Evolutionary conservation across 2,888 invertebrate genomes (phyloP).

Genomic region (Plebejus anna): DNA sequence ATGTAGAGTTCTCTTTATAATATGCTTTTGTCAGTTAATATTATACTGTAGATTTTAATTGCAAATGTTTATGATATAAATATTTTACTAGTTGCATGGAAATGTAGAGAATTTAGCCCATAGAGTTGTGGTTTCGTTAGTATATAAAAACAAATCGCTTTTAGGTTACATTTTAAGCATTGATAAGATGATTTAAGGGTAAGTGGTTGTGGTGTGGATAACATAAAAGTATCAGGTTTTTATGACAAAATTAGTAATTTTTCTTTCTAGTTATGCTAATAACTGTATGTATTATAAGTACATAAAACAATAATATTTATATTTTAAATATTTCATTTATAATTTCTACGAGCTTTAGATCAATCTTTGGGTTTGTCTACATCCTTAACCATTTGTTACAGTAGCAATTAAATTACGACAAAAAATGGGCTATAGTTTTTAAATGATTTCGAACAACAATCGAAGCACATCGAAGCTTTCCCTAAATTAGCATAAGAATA

Average conservation of each 20-base stretch:
- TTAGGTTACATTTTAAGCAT: neutral
- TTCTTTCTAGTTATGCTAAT: no score
- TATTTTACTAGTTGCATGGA: neutral
- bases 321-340: no score
- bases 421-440: constrained; percentile 20
- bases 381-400: neutral
- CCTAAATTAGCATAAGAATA: constrained; percentile 66
- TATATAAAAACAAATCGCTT: neutral
- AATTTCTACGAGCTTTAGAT: no score
- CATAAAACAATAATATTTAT: no score
- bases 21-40: neutral
- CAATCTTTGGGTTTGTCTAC: neutral
- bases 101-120: neutral
- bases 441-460: constrained; percentile 28
- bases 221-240: neutral
- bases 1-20: neutral
- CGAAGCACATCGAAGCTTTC: constrained; percentile 48
- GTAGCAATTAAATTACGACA: neutral
- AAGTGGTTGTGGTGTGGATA: neutral
- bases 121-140: neutral
- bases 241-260: neutral
- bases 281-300: no score
- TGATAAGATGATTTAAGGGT: no score
- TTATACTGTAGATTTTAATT: neutral
- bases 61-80: neutral